Evolutionary conservation across 2,888 invertebrate species (phyloP), one percentile per base, ranked within the genome.

Genomic region (Meteorus colon): DNA sequence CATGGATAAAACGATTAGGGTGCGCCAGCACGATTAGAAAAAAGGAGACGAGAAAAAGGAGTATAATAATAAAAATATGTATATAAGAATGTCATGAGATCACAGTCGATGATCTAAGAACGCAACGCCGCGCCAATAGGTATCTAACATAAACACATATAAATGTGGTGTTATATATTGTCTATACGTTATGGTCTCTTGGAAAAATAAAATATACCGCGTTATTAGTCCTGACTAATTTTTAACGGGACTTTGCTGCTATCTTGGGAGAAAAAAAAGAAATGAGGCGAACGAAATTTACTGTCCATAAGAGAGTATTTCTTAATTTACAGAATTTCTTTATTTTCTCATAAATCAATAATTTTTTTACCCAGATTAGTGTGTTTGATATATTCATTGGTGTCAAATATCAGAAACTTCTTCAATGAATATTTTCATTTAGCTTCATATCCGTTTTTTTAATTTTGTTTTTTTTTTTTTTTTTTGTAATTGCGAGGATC

Each of bases 51-150:
- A 5, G 72, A 65, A 19, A 29, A 19, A 19, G 10, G n/a, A n/a
- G 19, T 55, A 55, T 19, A 55, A 2, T 4, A 4, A 55, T 48
- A 48, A n/a, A n/a, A n/a, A 48, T 48, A 48, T 48, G n/a, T 48
- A n/a, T 29, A 60, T 45, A 62, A 63, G 60, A 62, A 63, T 65
- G 72, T 72, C 72, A 72, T 27, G 31, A 60, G 65, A 72, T 69
- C 69, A 73, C 16, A 69, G 29, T 48, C 29, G 65, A 41, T 68
- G 65, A 41, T 67, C 76, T 45, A 68, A 41, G 34, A 62, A 48
- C 37, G 45, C 24, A 12, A 24, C n/a, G 27, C 51, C 31, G 29
- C 41, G 60, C 16, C 41, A 24, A 34, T 29, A 16, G 68, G 19
- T 66, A 19, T 41, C 1, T 12, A 4, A 34, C 24, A 66, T 55